Percentiles rank a stretch among this genome's conserved stretches.
Conservation (phyloP, 1,140 invertebrate genomes). For the Cyphomyrmex costatus region DNA sequence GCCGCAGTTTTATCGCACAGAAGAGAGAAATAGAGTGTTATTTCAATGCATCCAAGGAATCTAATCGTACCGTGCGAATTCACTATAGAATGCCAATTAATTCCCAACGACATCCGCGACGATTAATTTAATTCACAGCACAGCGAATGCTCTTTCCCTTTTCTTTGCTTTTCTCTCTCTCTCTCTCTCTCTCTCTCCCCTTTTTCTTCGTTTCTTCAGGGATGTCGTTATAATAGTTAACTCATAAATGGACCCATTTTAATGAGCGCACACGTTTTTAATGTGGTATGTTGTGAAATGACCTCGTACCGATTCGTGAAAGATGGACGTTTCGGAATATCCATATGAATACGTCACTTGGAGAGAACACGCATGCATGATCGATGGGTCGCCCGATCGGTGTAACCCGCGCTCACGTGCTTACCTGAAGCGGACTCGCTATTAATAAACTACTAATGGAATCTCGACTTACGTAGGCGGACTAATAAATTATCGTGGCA, state of each 20-base stretch:
- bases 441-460: slow-evolving; percentile 83
- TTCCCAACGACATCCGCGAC: slow-evolving; percentile 4
- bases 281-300: slow-evolving; percentile 63
- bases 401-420: slow-evolving; percentile 1
- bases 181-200: not conserved
- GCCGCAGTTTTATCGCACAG: too few species aligned
- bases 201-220: not conserved
- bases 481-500: slow-evolving; percentile 77
- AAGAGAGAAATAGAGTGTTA: too few species aligned
- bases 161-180: not conserved
- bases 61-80: not conserved
- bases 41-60: slow-evolving; percentile 17
- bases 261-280: slow-evolving; percentile 21
- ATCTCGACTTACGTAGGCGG: slow-evolving; percentile 80
- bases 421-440: slow-evolving; percentile 56
- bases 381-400: slow-evolving; percentile 59
- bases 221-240: not conserved
- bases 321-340: slow-evolving; percentile 64
- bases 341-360: slow-evolving; percentile 54
- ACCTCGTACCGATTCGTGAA: slow-evolving; percentile 10
- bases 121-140: slow-evolving; percentile 11
- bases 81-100: slow-evolving; percentile 14
- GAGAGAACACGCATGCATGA: slow-evolving; percentile 51
- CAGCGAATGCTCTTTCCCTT: not conserved
- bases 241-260: slow-evolving; percentile 20